Percentiles rank a stretch among this genome's conserved stretches.
Evolutionary conservation across 2,113 vertebrate genomes (phyloP).

Genomic region (Charina bottae): DNA sequence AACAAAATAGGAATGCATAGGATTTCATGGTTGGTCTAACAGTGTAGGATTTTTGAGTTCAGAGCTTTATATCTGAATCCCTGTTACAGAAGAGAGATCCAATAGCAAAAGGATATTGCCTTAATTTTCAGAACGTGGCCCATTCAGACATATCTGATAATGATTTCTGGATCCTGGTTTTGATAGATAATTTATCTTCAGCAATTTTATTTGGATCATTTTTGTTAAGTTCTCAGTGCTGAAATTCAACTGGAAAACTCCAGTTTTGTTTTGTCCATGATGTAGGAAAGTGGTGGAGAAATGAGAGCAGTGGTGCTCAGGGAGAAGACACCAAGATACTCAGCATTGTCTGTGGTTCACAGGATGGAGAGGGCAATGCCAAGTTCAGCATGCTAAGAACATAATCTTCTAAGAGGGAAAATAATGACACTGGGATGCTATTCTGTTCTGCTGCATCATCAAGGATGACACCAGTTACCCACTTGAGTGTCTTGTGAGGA

Average conservation of each 20-base stretch:
- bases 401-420: background rate
- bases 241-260: background rate
- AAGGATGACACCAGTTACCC: background rate
- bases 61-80: too few relatives aligned
- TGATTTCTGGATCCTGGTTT: too few relatives aligned
- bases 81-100: too few relatives aligned
- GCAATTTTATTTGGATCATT: background rate
- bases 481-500: background rate
- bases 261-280: background rate
- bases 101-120: too few relatives aligned
- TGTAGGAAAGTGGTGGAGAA: background rate
- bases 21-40: too few relatives aligned
- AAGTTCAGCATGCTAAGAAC: background rate
- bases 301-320: background rate
- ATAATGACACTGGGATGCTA: background rate
- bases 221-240: background rate
- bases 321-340: background rate
- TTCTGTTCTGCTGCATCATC: background rate
- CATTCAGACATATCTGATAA: too few relatives aligned
- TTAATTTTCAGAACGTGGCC: too few relatives aligned
- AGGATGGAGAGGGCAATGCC: background rate
- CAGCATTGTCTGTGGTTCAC: background rate
- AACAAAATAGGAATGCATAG: too few relatives aligned
- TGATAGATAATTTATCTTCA: background rate
- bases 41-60: too few relatives aligned